Conservation (phyloP, 2,113 vertebrate species). For the Emydura subglobosa region DNA sequence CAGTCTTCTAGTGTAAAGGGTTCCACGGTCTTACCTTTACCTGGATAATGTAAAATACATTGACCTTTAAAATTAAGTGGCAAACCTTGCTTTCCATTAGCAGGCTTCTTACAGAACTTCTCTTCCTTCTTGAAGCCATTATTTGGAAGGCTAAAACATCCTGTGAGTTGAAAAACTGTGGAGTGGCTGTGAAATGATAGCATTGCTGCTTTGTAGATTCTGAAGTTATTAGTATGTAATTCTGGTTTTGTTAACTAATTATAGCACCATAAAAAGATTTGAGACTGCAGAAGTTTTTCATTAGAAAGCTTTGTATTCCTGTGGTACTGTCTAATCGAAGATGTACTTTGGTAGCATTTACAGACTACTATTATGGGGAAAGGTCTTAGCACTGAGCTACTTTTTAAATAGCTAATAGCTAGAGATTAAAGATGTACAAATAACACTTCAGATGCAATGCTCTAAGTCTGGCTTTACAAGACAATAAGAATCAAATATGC, state of each 20-base stretch:
- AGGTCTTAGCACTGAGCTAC: background rate
- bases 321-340: background rate
- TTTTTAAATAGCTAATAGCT: background rate
- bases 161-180: background rate
- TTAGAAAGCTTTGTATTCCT: background rate
- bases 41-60: background rate
- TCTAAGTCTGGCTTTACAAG: background rate
- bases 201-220: background rate
- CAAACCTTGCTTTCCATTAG: background rate
- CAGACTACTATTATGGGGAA: background rate
- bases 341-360: background rate
- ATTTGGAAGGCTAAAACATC: background rate
- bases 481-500: background rate
- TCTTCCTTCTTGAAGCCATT: background rate
- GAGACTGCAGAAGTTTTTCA: background rate
- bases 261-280: background rate
- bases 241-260: background rate
- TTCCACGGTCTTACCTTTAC: background rate
- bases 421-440: background rate
- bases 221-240: background rate
- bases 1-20: background rate
- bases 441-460: background rate
- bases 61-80: background rate
- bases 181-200: background rate
- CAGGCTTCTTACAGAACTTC: background rate